These are phyloP conservation scores for Sialis fuliginosa DNA, from an alignment of 2,888 invertebrate species.

Conservation along the genomic window DNA sequence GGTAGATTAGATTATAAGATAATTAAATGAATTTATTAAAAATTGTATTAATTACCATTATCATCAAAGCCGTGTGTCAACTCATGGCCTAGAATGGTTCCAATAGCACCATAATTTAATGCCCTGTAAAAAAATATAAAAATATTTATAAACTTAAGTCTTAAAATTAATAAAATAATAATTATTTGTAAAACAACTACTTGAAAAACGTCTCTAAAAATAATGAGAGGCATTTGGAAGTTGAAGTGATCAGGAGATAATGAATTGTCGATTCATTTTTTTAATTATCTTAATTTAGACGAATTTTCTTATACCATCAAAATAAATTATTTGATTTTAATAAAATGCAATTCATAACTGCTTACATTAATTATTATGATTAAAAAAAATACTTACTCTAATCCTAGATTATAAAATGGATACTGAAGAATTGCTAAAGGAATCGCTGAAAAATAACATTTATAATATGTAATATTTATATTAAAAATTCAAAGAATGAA, in stretches of 20 bases:
- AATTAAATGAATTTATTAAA: background rate
- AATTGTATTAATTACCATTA: slow-evolving; percentile 19
- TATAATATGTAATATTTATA: no score
- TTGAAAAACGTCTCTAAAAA: background rate
- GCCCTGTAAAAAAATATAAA: slow-evolving; percentile 34
- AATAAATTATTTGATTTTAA: background rate
- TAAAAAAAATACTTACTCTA: slow-evolving; percentile 46
- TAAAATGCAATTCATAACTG: background rate
- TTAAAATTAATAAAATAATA: background rate
- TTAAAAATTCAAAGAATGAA: no score
- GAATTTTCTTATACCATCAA: slow-evolving; percentile 5
- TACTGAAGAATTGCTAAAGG: slow-evolving; percentile 70
- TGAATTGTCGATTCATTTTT: background rate
- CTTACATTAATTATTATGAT: slow-evolving; percentile 3
- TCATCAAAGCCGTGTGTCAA: slow-evolving; percentile 41
- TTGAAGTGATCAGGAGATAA: background rate
- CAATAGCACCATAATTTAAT: slow-evolving; percentile 66
- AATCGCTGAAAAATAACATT: slow-evolving; percentile 40
- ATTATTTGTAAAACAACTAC: background rate
- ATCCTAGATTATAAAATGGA: slow-evolving; percentile 68
- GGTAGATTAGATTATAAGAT: background rate
- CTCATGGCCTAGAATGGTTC: slow-evolving; percentile 61
- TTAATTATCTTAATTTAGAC: background rate
- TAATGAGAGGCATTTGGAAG: background rate
- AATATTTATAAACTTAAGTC: background rate